A percentile compares a stretch with the other conserved stretches of the same genome.
Conservation (phyloP, 2,113 vertebrate species). For the Lasiurus borealis region DNA sequence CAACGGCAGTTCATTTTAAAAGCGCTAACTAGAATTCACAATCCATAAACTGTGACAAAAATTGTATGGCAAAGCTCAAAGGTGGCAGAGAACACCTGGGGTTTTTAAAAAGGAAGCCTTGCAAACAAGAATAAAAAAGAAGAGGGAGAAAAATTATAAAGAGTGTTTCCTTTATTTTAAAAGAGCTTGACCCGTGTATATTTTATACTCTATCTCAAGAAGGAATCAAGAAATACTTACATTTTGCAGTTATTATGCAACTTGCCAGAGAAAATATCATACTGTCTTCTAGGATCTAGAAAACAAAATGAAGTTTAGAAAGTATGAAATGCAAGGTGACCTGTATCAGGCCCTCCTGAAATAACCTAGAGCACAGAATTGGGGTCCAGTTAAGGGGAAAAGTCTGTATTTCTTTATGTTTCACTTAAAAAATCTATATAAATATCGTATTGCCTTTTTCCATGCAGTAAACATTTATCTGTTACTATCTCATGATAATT, state of each 20-base stretch:
- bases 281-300: slow-evolving; percentile 95
- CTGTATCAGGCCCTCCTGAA: slow-evolving; percentile 66
- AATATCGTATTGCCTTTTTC: slow-evolving; percentile 27
- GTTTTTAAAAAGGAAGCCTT: slow-evolving; percentile 56
- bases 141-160: neutral
- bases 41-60: slow-evolving; percentile 63
- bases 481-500: neutral
- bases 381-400: slow-evolving; percentile 51
- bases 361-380: slow-evolving; percentile 63
- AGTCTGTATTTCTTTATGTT: slow-evolving; percentile 41
- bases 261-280: slow-evolving; percentile 98
- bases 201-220: slow-evolving; percentile 51
- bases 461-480: neutral
- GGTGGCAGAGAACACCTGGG: slow-evolving; percentile 4
- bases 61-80: slow-evolving; percentile 56
- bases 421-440: slow-evolving; percentile 51
- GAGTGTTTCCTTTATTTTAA: slow-evolving; percentile 37
- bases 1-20: slow-evolving; percentile 74
- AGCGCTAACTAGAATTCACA: slow-evolving; percentile 73
- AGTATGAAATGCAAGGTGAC: slow-evolving; percentile 60
- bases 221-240: slow-evolving; percentile 88
- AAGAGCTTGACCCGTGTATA: neutral
- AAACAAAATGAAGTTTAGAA: slow-evolving; percentile 85
- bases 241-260: slow-evolving; percentile 95
- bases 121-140: slow-evolving; percentile 64